Evolutionary conservation across 2,797 vertebrate species (phyloP), one percentile per base, ranked within the genome.

Genomic region (Megaceryle alcyon): DNA sequence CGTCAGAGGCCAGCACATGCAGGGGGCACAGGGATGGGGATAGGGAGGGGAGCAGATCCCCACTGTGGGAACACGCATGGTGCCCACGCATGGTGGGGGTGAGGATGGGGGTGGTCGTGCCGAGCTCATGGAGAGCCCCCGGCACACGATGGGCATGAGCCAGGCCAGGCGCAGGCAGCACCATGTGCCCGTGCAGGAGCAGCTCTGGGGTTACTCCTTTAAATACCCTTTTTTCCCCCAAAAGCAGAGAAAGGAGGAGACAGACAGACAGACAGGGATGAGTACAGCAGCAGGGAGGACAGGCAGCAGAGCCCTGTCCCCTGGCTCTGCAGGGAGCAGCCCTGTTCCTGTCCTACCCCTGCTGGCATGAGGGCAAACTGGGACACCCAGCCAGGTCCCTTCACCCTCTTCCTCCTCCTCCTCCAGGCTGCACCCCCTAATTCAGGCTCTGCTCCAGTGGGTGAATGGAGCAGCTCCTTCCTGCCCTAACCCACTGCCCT

Each of bases 91-190:
- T 0, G 3, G 25, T 9, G 2, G 22, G 39, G 29, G 8, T 2
- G 14, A 51, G 41, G 29, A 25, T 0, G 10, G 63, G 41, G 76
- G 29, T 20, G 77, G 68, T 46, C 1, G 13, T 64, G 64, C 46
- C 2, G 28, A 39, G 86, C 46, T 82, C 78, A 1, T 0, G 2
- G 29, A 25, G 57, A 59, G 78, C 26, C 25, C 56, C 35, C 0
- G 2, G 29, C 9, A 6, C 3, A 1, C 0, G 9, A 31, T 1
- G n/a, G 90, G 70, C 20, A 4, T 0, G 5, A 46, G 28, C 11
- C 57, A 15, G 57, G 61, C 57, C 43, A 5, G 60, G 46, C 46
- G 79, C 71, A 60, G 79, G 71, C 0, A 4, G 60, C 5, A 46
- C 72, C 7, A 2, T 11, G 3, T 16, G 54, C 22, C 68, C 12